Base-by-base conservation (phyloP, 2,888 invertebrate genomes). In the Lamellibrachia columna region DNA sequence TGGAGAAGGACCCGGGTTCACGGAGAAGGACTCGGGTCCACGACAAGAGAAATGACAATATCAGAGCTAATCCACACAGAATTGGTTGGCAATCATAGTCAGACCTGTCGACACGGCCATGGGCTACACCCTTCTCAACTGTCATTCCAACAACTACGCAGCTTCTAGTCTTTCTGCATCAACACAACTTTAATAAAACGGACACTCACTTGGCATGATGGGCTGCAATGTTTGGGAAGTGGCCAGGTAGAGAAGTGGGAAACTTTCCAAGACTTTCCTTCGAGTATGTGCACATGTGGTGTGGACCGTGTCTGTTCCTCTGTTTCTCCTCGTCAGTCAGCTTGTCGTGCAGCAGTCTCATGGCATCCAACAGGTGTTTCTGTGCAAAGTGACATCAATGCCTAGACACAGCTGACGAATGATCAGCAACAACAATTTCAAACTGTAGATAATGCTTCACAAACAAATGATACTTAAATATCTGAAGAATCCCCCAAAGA, bases 291-390 rank as follows among this genome's bases (percentile, higher is more conserved):
- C 98, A 99, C 90, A 98, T 97, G 28, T 98, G 97, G 98, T 99
- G 98, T 0, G 98, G 98, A 0, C 99, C 99, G 95, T 98, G 98
- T 0, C 96, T 96, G 96, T 99, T 99, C 15, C 99, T 97, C 53
- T 97, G 97, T 3, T 96, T 98, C 97, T 99, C 99, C 92, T 98
- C 98, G 22, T 97, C 97, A 0, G 98, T 98, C 90, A 99, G 97
- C 92, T 97, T 97, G 0, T 97, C 97, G 95, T 99, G 98, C 94
- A 98, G 98, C 0, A 98, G 98, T 95, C 97, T 97, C 93, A 99
- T 97, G 0, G 99, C 98, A 96, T 98, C 98, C 91, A 99, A 97
- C 93, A 99, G 96, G 91, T 97, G 97, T 93, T 97, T 97, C 97
- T 96, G 93, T 28, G 92, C 93, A 75, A 15, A 75, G 75, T n/a